A percentile compares a stretch with the other conserved stretches of the same genome.
Evolutionary conservation across 2,888 invertebrate species (phyloP).

Genomic region (Tipula unca): DNA sequence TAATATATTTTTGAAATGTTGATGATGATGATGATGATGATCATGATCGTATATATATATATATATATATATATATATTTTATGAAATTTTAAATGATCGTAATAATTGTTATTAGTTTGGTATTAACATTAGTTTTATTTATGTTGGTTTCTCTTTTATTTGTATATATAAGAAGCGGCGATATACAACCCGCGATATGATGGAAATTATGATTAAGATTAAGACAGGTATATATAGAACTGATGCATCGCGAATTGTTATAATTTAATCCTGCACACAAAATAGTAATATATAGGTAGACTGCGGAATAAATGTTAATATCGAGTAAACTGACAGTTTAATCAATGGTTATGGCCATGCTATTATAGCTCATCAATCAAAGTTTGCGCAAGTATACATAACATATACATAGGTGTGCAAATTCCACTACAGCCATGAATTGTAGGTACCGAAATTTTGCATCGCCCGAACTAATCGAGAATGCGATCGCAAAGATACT

Average conservation of each 20-base stretch:
- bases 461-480: no score
- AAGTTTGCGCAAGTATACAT: no score
- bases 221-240: not conserved
- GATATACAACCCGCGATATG: not conserved
- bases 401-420: no score
- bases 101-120: slow-evolving; percentile 8
- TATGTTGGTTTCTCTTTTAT: not conserved
- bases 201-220: not conserved
- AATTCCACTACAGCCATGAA: no score
- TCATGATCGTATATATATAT: not conserved
- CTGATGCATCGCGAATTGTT: not conserved
- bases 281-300: no score
- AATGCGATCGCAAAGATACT: no score
- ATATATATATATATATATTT: not conserved
- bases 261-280: not conserved
- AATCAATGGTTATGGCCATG: not conserved
- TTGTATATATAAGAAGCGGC: no score
- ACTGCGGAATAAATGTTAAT: not conserved
- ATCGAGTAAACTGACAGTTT: not conserved
- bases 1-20: not conserved
- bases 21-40: not conserved
- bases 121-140: not conserved
- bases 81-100: not conserved
- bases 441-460: no score
- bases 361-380: not conserved